Evolutionary conservation across 2,113 vertebrate genomes (phyloP), one percentile per base, ranked within the genome.

Genomic region (Stigmatopora nigra): DNA sequence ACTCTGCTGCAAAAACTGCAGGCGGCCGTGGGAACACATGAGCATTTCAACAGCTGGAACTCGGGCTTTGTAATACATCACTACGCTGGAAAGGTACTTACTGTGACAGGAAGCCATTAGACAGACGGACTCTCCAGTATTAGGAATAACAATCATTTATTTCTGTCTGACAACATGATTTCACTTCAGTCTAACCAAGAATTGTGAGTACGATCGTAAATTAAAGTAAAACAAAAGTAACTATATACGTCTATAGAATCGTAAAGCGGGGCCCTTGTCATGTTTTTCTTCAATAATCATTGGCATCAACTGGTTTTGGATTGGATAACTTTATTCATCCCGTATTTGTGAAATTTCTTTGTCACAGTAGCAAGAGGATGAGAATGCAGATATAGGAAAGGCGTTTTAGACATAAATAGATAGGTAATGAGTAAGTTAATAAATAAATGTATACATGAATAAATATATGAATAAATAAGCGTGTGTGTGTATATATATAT

Each of bases 31-130:
- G 95, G 97, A 25, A 92, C 82, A 0, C 95, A 99, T 0, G 95
- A 98, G 60, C 96, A 99, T 82, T 99, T 99, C 87, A 99, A 96
- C 89, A 95, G 88, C 91, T 98, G 93, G 93, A 99, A 75, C 83
- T 87, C 92, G 0, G 97, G 96, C 60, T 99, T 99, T 1, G 57
- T 98, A 79, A 91, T 99, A 77, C 97, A 99, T 85, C 96, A 98
- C 89, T 99, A 99, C 0, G 96, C 97, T 1, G 97, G 97, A 76
- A 99, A 98, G 87, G 96, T 97, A 76, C 15, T 77, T 46, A 15
- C 15, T 7, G 46, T 31, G 59, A 51, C 25, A 22, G 36, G 45
- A 35, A 19, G 9, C 45, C 58, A 56, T 48, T 31, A 25, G 16
- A 62, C 11, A 14, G 15, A 62, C 9, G 19, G 15, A 57, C n/a